A percentile compares a stretch with the other conserved stretches of the same genome.
Conservation (phyloP, 2,113 vertebrate genomes). For the Butastur rufipennis region DNA sequence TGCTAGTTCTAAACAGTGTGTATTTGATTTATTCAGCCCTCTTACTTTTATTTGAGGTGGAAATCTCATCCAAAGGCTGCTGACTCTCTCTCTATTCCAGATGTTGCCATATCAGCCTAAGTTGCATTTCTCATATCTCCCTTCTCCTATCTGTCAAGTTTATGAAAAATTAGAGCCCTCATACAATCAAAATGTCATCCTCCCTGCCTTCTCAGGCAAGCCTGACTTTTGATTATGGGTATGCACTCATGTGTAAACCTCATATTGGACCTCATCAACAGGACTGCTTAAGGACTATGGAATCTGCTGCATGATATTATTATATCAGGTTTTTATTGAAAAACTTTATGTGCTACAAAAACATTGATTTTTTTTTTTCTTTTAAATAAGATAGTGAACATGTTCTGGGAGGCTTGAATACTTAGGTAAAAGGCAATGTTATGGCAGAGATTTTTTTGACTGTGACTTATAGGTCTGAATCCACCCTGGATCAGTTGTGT, state of each 20-base stretch:
- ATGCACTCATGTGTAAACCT: slow-evolving; percentile 60
- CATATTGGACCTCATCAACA: slow-evolving; percentile 15
- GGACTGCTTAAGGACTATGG: not conserved
- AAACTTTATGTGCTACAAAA: slow-evolving; percentile 23
- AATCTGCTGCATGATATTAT: slow-evolving; percentile 18
- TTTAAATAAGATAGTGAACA: not conserved
- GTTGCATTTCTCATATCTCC: slow-evolving; percentile 49
- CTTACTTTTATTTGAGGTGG: slow-evolving; percentile 59
- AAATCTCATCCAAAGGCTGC: slow-evolving; percentile 45
- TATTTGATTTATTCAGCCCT: slow-evolving; percentile 59
- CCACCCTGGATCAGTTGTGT: not conserved
- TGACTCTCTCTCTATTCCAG: slow-evolving; percentile 54
- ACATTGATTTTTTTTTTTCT: not conserved
- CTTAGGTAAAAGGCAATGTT: not conserved
- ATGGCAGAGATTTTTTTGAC: not conserved
- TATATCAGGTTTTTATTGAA: slow-evolving; percentile 36
- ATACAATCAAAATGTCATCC: slow-evolving; percentile 70
- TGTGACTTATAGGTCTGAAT: not conserved
- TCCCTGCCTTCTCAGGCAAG: slow-evolving; percentile 10
- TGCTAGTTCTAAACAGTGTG: not conserved
- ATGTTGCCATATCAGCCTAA: slow-evolving; percentile 29
- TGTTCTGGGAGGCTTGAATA: not conserved
- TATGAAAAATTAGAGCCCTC: slow-evolving; percentile 68
- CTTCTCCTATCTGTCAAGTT: slow-evolving; percentile 63
- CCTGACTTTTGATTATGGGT: slow-evolving; percentile 49